Percentiles rank a stretch among this genome's conserved stretches.
These are phyloP conservation scores for Tamias sibiricus DNA, from an alignment of 2,113 vertebrate species.

Conservation along the genomic window DNA sequence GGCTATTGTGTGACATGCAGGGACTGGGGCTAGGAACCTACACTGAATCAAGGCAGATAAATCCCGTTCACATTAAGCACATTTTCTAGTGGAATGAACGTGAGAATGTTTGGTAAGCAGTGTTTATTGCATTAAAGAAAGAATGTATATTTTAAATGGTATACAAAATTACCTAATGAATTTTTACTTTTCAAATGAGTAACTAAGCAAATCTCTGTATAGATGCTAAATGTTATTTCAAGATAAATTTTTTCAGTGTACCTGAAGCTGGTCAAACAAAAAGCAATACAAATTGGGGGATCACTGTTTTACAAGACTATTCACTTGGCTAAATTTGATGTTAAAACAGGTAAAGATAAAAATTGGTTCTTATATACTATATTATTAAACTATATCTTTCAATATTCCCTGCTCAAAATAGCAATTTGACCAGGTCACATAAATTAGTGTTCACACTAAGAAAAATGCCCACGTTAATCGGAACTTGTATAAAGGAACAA, in stretches of 20 bases:
- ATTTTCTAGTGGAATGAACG: background rate
- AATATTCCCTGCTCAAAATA: background rate
- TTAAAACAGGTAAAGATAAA: background rate
- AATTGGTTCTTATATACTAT: background rate
- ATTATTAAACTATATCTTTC: background rate
- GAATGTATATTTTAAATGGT: background rate
- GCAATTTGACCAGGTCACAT: background rate
- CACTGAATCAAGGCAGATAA: background rate
- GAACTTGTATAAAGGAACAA: background rate
- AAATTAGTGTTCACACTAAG: background rate
- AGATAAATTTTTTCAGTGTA: background rate
- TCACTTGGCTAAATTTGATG: background rate
- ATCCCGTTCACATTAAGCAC: background rate
- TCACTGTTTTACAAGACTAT: background rate
- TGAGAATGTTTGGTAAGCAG: background rate
- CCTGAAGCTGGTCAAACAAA: background rate
- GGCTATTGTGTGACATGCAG: background rate
- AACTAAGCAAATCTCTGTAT: background rate
- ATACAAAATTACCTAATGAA: background rate
- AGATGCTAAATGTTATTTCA: background rate
- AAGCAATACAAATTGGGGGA: background rate
- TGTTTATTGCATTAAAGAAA: background rate
- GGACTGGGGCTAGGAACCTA: background rate
- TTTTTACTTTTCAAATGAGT: background rate
- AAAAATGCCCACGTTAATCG: background rate